Evolutionary conservation across 2,888 invertebrate genomes (phyloP).

Genomic region (Fragum sueziense): DNA sequence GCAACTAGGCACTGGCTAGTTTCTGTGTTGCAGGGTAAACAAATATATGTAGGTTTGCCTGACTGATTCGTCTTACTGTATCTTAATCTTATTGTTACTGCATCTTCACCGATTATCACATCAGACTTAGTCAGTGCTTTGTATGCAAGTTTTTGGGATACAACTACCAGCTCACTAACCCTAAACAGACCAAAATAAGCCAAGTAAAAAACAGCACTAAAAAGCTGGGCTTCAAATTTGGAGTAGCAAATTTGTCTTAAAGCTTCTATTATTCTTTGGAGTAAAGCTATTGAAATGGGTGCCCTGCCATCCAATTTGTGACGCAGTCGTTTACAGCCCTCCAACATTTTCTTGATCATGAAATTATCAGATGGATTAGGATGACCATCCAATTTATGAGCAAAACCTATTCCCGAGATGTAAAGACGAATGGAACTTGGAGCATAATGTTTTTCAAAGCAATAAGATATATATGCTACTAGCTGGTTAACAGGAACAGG

Average conservation of each 20-base stretch:
- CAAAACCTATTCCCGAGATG: conserved; percentile 35
- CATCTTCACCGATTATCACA: not conserved
- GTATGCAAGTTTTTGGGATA: not conserved
- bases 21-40: conserved; percentile 18
- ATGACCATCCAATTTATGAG: conserved; percentile 24
- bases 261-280: not conserved
- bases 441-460: conserved; percentile 35
- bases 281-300: conserved; percentile 10
- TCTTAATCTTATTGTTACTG: conserved; percentile 11
- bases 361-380: conserved; percentile 21
- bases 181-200: conserved; percentile 48
- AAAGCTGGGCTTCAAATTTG: conserved; percentile 28
- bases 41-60: not conserved
- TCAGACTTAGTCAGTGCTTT: conserved; percentile 13
- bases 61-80: conserved; percentile 33
- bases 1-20: not conserved
- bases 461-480: conserved; percentile 30
- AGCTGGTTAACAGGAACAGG: conserved; percentile 23
- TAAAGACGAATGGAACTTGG: conserved; percentile 33
- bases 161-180: conserved; percentile 38
- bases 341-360: conserved; percentile 33
- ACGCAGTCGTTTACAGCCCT: conserved; percentile 22
- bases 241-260: conserved; percentile 23
- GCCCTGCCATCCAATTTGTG: conserved; percentile 1
- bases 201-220: conserved; percentile 24